These are phyloP conservation scores for Falco berigora DNA, from an alignment of 2,797 vertebrate species.

Conservation along the genomic window DNA sequence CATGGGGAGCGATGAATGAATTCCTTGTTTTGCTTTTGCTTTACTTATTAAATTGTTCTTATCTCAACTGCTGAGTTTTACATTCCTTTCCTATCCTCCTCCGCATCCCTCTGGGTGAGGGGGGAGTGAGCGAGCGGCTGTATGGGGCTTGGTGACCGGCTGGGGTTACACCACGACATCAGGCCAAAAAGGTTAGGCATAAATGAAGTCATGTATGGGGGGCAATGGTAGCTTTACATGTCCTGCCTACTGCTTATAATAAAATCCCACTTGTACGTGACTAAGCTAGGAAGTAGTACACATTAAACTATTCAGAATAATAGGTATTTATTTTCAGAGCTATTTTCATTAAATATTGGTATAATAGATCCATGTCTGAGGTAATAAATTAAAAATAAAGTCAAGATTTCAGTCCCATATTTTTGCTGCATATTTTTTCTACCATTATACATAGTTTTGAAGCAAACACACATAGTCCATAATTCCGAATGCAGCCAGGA, in stretches of 20 bases:
- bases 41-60: too few species aligned
- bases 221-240: not conserved
- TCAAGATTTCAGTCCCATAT: slow-evolving; percentile 51
- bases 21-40: too few species aligned
- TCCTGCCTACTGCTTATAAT: fast-evolving
- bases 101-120: too few species aligned
- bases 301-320: slow-evolving; percentile 56
- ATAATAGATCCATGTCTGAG: slow-evolving; percentile 64
- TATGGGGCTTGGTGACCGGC: too few species aligned
- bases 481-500: slow-evolving; percentile 50
- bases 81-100: too few species aligned
- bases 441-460: slow-evolving; percentile 48
- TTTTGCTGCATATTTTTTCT: slow-evolving; percentile 61
- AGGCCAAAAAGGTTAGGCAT: not conserved
- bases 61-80: too few species aligned
- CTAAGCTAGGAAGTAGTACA: slow-evolving; percentile 16
- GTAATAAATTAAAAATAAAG: slow-evolving; percentile 68
- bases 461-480: slow-evolving; percentile 42
- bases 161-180: too few species aligned
- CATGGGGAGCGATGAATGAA: too few species aligned
- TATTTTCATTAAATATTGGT: slow-evolving; percentile 61
- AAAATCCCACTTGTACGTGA: not conserved
- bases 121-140: too few species aligned
- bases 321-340: slow-evolving; percentile 67
- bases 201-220: not conserved